Percentiles rank a stretch among this genome's conserved stretches.
phyloP scores from a whole-genome alignment of 53 echinoderm and acorn worm species.

The Crossaster papposus region DNA sequence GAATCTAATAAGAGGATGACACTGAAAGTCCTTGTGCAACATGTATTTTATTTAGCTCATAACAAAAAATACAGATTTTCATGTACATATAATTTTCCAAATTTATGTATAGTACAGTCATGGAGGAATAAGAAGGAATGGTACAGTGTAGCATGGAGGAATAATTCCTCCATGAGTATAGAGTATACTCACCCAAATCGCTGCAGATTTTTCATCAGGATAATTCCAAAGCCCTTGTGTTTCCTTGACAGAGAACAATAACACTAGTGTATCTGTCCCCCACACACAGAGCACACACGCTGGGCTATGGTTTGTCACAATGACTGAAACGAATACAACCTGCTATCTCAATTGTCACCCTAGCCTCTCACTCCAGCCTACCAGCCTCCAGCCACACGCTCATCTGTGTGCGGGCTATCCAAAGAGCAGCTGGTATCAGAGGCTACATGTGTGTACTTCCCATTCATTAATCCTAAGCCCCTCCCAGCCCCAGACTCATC shows the following conservation, averaged over 20 bases:
- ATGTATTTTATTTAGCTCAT: no score
- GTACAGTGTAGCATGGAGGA: no score
- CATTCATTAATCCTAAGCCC: slow-evolving; percentile 42
- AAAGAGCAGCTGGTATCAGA: not conserved
- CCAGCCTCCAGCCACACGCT: not conserved
- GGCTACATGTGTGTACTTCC: not conserved
- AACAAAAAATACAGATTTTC: no score
- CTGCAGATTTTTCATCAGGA: no score
- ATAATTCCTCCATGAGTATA: no score
- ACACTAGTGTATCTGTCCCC: not conserved
- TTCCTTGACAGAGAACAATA: not conserved
- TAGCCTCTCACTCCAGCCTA: not conserved
- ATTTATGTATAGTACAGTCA: no score
- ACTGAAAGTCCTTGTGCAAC: no score
- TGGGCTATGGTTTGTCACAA: not conserved
- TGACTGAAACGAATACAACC: not conserved
- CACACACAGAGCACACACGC: not conserved
- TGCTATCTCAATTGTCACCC: not conserved
- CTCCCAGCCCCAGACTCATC: slow-evolving; percentile 29
- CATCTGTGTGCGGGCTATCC: not conserved
- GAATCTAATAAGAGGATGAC: no score
- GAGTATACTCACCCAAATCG: no score
- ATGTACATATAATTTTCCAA: no score
- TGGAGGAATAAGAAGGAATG: no score
- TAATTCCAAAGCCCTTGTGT: not conserved